Evolutionary conservation across 2,113 vertebrate species (phyloP), one percentile per base, ranked within the genome.

Genomic region (Paraplagusia blochii): DNA sequence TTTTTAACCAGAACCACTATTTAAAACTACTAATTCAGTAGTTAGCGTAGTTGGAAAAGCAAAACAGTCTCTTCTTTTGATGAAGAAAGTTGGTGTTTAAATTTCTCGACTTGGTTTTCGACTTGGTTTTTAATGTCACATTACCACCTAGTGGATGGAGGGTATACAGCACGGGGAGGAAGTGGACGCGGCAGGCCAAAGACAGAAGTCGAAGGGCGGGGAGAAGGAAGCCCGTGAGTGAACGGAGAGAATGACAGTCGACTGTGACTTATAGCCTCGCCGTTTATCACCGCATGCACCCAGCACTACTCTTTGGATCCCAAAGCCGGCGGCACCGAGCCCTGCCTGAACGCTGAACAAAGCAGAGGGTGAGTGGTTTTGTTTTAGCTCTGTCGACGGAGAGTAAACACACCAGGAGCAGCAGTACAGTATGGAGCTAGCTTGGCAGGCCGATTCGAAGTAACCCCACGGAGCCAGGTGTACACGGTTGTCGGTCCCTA

Each of bases 391-490:
- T 29, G 22, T 29, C 22, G 22, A 29, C 22, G 22, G 22, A 29
- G 3, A 29, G 22, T 29, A 29, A 54, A 53, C 48, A 56, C 19
- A 11, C 7, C 53, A 69, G 67, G 51, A 63, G 74, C 47, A 47
- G 11, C 49, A 10, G 51, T 51, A 12, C 49, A 10, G 55, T 13
- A 22, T 18, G 18, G 34, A 50, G 79, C 79, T 83, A 82, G 69
- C 76, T 42, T 58, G 11, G 64, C 54, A 46, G 83, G 9, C 13
- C 11, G 38, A 11, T 10, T 40, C 1, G 13, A 40, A 13, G 81
- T 84, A 81, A 64, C 55, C 55, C 1, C 14, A 10, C 44, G 15
- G 57, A 49, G 61, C 36, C 69, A 81, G 78, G 71, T 79, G 81
- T 67, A 40, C 58, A 10, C 17, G 45, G 43, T 53, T 46, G 55